A percentile compares a stretch with the other conserved stretches of the same genome.
Evolutionary conservation across 1,140 invertebrate genomes (phyloP).

Genomic region (Aphelenchoides besseyi): DNA sequence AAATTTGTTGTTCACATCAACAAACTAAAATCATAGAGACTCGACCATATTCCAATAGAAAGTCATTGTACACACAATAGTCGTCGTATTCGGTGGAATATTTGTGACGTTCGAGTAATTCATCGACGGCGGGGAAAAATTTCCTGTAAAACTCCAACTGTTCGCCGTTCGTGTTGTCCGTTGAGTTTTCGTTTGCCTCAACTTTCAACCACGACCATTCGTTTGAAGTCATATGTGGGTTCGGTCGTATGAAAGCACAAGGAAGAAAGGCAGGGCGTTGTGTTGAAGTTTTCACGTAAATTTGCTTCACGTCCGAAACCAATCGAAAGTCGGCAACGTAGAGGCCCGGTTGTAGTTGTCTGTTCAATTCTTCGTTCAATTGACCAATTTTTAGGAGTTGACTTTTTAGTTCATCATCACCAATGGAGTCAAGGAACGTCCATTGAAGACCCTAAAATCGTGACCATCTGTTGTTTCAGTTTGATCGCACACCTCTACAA

Average conservation of each 20-base stretch:
- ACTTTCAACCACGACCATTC: slow-evolving; percentile 8
- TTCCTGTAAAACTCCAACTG: neutral
- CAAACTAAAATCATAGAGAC: slow-evolving; percentile 5
- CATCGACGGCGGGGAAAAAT: slow-evolving; percentile 9
- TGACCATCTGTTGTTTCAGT: neutral
- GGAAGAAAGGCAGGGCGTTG: neutral
- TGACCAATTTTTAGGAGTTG: neutral
- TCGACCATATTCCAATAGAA: slow-evolving; percentile 6
- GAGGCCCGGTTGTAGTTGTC: neutral
- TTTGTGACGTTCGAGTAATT: slow-evolving; percentile 1
- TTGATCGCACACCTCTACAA: slow-evolving; percentile 1
- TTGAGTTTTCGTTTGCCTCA: neutral
- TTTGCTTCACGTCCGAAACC: slow-evolving; percentile 7
- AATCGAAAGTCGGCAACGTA: slow-evolving; percentile 10
- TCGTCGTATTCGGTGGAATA: neutral
- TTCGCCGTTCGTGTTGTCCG: neutral
- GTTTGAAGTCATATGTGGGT: neutral
- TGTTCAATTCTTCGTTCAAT: neutral
- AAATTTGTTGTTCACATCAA: neutral
- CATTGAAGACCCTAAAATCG: neutral
- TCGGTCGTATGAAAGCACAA: neutral
- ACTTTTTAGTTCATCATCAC: neutral
- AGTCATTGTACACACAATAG: slow-evolving; percentile 8
- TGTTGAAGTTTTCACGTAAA: neutral
- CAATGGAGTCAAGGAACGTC: neutral